phyloP scores from a whole-genome alignment of 2,113 vertebrate species.

The Electrona antarctica region DNA sequence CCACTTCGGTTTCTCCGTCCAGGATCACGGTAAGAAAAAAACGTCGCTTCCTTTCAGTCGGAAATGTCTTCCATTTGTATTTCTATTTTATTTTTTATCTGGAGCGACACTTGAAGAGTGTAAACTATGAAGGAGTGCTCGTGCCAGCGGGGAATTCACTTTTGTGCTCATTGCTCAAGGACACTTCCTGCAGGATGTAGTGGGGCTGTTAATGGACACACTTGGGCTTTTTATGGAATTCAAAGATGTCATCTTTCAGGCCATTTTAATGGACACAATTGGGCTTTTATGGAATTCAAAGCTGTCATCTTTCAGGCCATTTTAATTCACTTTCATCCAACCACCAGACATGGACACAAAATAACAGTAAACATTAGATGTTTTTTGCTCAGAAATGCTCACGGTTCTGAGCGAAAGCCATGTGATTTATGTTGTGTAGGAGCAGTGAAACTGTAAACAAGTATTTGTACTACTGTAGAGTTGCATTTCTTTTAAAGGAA shows the following conservation, averaged over 20 bases:
- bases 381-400: too few species aligned
- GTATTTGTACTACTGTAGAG: background rate
- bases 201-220: conserved; percentile 4
- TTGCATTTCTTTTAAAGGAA: conserved; percentile 2
- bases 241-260: background rate
- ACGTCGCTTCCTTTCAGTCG: too few species aligned
- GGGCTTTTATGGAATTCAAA: conserved; percentile 21
- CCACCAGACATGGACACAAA: too few species aligned
- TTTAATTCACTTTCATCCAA: too few species aligned
- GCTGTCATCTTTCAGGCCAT: background rate
- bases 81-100: background rate
- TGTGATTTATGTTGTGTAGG: too few species aligned
- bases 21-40: conserved; percentile 85
- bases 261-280: background rate
- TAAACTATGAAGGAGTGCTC: too few species aligned
- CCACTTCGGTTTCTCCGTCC: conserved; percentile 85
- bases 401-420: too few species aligned
- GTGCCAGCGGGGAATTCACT: too few species aligned
- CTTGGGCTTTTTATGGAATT: conserved; percentile 20
- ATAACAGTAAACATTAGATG: too few species aligned
- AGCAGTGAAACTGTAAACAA: too few species aligned
- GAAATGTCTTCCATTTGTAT: background rate
- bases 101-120: background rate
- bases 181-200: conserved; percentile 21
- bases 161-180: conserved; percentile 10